Evolutionary conservation across 2,797 vertebrate species (phyloP).

Genomic region (Rhabdomys pumilio): DNA sequence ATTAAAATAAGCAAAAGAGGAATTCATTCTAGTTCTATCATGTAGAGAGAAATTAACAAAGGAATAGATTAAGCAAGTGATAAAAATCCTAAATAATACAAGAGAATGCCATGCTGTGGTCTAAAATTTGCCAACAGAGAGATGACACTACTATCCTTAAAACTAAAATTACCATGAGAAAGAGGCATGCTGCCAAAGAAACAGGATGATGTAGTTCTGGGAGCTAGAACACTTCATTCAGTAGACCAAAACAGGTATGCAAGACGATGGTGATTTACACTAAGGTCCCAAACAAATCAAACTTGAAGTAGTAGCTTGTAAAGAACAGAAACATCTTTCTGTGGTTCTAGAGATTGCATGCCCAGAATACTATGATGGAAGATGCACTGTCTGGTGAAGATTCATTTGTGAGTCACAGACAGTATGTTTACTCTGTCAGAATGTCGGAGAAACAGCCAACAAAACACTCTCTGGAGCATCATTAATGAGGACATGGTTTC

Average conservation of each 20-base stretch:
- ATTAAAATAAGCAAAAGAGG: conserved; percentile 14
- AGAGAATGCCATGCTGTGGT: neutral
- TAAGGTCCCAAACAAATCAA: neutral
- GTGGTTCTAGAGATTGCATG: neutral
- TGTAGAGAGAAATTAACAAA: conserved; percentile 15
- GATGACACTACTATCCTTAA: neutral
- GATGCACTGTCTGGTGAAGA: neutral
- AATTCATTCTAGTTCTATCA: neutral
- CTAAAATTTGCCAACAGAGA: neutral
- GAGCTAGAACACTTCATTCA: neutral
- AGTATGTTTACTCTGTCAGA: neutral
- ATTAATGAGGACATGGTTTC: neutral
- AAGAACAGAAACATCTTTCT: neutral
- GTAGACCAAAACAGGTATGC: neutral
- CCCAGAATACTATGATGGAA: neutral
- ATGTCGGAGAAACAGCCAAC: neutral
- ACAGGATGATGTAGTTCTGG: neutral
- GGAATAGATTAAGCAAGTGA: neutral
- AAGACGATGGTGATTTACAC: neutral
- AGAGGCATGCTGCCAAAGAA: neutral
- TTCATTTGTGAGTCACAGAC: neutral
- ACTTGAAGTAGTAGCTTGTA: neutral
- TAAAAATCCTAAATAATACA: neutral
- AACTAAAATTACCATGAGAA: neutral
- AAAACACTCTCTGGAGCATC: neutral